These are phyloP conservation scores for Gnathonemus longibarbis DNA, from an alignment of 2,113 vertebrate species.

Conservation along the genomic window DNA sequence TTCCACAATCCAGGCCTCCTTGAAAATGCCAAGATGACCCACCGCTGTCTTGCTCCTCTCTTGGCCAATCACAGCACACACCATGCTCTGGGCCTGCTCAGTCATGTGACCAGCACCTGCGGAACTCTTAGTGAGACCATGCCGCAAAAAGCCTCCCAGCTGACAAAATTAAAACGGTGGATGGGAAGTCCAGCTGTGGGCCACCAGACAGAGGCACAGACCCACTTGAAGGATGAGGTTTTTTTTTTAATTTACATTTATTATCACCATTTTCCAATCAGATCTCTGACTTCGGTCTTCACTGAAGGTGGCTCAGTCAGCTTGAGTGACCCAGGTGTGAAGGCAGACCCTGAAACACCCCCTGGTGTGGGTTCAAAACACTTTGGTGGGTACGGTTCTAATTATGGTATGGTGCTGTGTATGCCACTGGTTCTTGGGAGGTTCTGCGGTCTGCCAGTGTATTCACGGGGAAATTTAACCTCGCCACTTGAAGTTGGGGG, in stretches of 20 bases:
- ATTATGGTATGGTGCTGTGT: not conserved
- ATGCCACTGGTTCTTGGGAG: not conserved
- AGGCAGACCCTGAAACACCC: not conserved
- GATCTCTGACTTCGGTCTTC: not conserved
- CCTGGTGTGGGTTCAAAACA: not conserved
- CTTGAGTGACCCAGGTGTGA: not conserved
- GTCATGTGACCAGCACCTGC: not conserved
- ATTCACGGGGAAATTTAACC: not conserved
- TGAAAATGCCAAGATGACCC: not conserved
- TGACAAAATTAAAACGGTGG: not conserved
- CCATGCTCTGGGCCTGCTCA: not conserved
- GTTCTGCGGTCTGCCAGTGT: not conserved
- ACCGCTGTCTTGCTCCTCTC: not conserved
- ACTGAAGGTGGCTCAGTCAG: not conserved
- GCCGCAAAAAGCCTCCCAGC: not conserved
- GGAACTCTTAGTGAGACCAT: not conserved
- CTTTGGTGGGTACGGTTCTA: not conserved
- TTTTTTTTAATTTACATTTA: not conserved
- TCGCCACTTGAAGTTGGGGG: not conserved
- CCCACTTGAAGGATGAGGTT: not conserved
- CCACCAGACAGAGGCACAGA: not conserved
- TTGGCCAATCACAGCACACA: not conserved
- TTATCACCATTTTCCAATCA: not conserved
- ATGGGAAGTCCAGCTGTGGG: not conserved
- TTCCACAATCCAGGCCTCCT: not conserved